A percentile compares a stretch with the other conserved stretches of the same genome.
Conservation (phyloP, 2,888 invertebrate species). For the Schrankia costaestrigalis region DNA sequence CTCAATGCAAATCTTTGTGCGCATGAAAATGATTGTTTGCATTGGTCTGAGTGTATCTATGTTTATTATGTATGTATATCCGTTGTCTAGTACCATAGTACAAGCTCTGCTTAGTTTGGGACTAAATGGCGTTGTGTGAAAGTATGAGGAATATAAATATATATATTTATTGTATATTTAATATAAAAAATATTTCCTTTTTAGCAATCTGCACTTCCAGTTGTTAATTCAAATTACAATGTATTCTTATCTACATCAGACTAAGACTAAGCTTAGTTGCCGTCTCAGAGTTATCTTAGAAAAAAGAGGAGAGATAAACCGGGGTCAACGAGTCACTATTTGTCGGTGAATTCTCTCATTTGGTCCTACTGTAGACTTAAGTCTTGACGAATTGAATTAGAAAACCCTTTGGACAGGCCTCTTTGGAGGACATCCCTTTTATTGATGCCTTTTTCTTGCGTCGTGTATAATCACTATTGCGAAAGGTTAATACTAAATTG, state of each 20-base stretch:
- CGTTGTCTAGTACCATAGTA: too few relatives aligned
- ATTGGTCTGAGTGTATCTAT: too few relatives aligned
- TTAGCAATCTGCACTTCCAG: slow-evolving; percentile 54
- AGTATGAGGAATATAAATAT: too few relatives aligned
- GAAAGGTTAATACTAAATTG: too few relatives aligned
- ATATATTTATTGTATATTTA: too few relatives aligned
- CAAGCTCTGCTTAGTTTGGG: too few relatives aligned
- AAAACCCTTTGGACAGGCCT: slow-evolving; percentile 18
- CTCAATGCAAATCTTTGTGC: too few relatives aligned
- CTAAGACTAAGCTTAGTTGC: slow-evolving; percentile 38
- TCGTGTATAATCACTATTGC: slow-evolving; percentile 10
- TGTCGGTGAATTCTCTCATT: slow-evolving; percentile 32
- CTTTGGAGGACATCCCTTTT: slow-evolving; percentile 7
- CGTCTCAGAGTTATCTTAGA: slow-evolving; percentile 26
- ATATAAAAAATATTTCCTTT: too few relatives aligned
- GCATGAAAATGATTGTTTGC: too few relatives aligned
- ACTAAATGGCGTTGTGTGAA: too few relatives aligned
- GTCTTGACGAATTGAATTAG: slow-evolving; percentile 36
- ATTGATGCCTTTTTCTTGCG: not conserved
- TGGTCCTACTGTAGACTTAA: slow-evolving; percentile 34
- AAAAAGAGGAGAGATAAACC: slow-evolving; percentile 30
- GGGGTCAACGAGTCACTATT: slow-evolving; percentile 36
- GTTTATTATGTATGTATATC: too few relatives aligned
- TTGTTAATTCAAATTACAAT: slow-evolving; percentile 61
- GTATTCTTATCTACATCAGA: slow-evolving; percentile 44